A percentile compares a stretch with the other conserved stretches of the same genome.
phyloP scores from a whole-genome alignment of 1,140 invertebrate genomes.

The Oreohelix idahoensis region DNA sequence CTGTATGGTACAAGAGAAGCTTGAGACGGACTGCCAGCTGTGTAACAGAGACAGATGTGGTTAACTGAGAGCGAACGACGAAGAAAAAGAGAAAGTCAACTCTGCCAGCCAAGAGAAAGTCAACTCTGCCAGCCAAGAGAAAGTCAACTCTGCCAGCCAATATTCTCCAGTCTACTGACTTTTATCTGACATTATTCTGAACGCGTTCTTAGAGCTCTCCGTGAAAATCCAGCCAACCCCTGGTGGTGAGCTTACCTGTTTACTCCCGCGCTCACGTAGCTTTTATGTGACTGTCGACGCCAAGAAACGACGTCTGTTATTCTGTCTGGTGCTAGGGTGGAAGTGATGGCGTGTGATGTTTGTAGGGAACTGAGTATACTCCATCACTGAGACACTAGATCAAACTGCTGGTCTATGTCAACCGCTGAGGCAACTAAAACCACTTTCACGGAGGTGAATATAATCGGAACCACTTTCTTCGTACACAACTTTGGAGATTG shows the following conservation, averaged over 20 bases:
- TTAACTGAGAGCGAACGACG: no score
- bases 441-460: no score
- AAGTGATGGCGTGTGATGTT: not conserved
- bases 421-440: not conserved
- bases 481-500: no score
- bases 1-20: no score
- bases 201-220: not conserved
- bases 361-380: not conserved
- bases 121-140: no score
- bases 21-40: no score
- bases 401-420: not conserved
- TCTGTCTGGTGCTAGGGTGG: not conserved
- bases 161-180: no score
- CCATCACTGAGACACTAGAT: not conserved
- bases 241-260: not conserved
- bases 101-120: no score
- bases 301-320: not conserved
- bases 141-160: no score
- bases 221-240: not conserved
- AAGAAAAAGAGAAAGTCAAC: no score
- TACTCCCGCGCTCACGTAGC: not conserved
- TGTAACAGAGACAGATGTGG: no score
- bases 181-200: not conserved
- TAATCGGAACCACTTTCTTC: no score
- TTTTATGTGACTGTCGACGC: constrained; percentile 14